Percentiles rank a stretch among this genome's conserved stretches.
These are phyloP conservation scores for Crotalus horridus DNA, from an alignment of 2,113 vertebrate genomes.

Conservation along the genomic window DNA sequence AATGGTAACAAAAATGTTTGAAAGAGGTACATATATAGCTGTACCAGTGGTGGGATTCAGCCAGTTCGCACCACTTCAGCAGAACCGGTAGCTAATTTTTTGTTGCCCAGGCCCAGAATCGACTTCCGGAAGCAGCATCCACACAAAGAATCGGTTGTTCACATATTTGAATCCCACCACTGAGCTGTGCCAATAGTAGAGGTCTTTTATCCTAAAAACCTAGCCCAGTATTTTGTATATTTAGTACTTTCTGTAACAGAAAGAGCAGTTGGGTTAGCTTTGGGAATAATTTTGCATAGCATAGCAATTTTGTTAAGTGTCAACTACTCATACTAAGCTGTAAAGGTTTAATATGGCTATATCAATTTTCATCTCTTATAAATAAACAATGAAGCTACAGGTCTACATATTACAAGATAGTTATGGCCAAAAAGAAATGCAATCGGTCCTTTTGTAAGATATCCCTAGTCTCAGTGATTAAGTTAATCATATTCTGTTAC, in stretches of 20 bases:
- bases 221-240: not conserved
- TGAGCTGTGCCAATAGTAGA: not conserved
- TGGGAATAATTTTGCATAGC: not conserved
- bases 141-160: too few relatives aligned
- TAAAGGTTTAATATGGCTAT: not conserved
- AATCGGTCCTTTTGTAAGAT: constrained; percentile 23
- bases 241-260: not conserved
- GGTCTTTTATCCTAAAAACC: not conserved
- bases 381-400: not conserved
- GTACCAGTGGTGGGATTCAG: not conserved
- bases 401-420: not conserved
- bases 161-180: too few relatives aligned
- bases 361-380: not conserved
- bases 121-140: too few relatives aligned
- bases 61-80: too few relatives aligned
- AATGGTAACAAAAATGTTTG: constrained; percentile 20
- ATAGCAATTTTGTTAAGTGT: not conserved
- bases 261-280: not conserved
- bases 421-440: constrained; percentile 22
- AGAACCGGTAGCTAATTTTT: too few relatives aligned
- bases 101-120: too few relatives aligned
- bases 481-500: constrained; percentile 49
- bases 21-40: not conserved
- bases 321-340: not conserved
- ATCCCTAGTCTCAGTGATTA: constrained; percentile 15